Conservation (phyloP, 2,797 vertebrate genomes). For the Malurus splendens region DNA sequence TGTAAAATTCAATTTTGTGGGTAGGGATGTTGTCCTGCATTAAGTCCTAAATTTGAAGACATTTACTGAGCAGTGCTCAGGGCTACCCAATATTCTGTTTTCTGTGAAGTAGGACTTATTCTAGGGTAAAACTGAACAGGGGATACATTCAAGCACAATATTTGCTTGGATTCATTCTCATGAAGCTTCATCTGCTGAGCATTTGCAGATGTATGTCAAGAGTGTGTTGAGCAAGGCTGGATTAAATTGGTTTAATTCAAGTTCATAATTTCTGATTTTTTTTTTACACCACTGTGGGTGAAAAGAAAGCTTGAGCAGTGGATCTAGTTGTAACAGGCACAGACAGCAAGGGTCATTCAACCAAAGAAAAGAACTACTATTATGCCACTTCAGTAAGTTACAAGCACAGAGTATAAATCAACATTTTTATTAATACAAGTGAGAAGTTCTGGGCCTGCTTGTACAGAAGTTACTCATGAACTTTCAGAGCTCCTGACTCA, state of each 20-base stretch:
- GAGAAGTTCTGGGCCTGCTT: background rate
- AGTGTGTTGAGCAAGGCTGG: background rate
- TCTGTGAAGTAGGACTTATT: background rate
- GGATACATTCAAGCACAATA: background rate
- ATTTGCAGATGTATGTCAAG: background rate
- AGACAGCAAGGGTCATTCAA: background rate
- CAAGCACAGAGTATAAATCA: background rate
- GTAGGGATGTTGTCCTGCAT: background rate
- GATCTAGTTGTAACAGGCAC: background rate
- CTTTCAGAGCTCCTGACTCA: background rate
- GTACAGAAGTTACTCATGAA: background rate
- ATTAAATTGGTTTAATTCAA: background rate
- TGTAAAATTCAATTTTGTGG: background rate
- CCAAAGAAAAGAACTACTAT: background rate
- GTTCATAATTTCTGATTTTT: background rate
- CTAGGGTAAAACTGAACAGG: background rate
- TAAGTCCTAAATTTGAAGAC: background rate
- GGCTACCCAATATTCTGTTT: background rate
- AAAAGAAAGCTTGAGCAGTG: background rate
- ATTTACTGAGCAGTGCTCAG: background rate
- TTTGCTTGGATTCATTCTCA: background rate
- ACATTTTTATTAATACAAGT: background rate
- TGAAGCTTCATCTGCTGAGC: background rate
- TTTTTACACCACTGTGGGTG: background rate
- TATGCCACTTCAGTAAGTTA: background rate